phyloP scores from a whole-genome alignment of 2,797 vertebrate species.

The Fistularia commersonii region DNA sequence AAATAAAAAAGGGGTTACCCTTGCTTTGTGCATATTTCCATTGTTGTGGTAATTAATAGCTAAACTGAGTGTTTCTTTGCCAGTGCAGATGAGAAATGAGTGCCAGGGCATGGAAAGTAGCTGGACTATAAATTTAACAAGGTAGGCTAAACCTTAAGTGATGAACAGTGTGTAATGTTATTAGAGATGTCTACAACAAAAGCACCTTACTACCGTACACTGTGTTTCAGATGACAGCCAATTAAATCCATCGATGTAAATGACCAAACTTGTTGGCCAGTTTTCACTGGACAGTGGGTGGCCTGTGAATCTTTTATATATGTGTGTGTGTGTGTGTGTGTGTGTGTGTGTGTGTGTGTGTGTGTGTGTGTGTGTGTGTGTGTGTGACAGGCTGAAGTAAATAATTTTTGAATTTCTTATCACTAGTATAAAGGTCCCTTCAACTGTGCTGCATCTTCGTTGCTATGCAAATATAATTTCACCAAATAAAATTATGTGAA shows the following conservation, averaged over 20 bases:
- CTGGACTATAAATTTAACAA: slow-evolving; percentile 66
- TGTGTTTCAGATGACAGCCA: slow-evolving; percentile 47
- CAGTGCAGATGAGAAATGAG: slow-evolving; percentile 60
- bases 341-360: too few species aligned
- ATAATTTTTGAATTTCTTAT: slow-evolving; percentile 25
- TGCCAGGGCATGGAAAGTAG: slow-evolving; percentile 50
- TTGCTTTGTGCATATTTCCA: slow-evolving; percentile 73
- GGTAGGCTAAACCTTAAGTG: slow-evolving; percentile 65
- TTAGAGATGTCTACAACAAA: slow-evolving; percentile 41
- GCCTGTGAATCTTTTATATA: slow-evolving; percentile 31
- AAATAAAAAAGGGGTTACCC: slow-evolving; percentile 75
- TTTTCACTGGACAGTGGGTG: slow-evolving; percentile 52
- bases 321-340: slow-evolving; percentile 4
- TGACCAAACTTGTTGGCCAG: slow-evolving; percentile 37
- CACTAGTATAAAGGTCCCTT: slow-evolving; percentile 5
- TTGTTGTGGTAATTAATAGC: slow-evolving; percentile 73
- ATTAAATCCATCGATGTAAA: slow-evolving; percentile 63
- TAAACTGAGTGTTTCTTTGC: slow-evolving; percentile 64
- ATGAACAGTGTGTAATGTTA: slow-evolving; percentile 55
- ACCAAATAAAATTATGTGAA: slow-evolving; percentile 16
- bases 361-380: too few species aligned
- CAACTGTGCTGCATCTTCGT: neutral
- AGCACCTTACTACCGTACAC: slow-evolving; percentile 44
- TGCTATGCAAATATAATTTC: slow-evolving; percentile 1
- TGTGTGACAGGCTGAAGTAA: slow-evolving; percentile 23